A percentile compares a stretch with the other conserved stretches of the same genome.
Conservation (phyloP, 2,888 invertebrate species). For the Tribolium freemani region DNA sequence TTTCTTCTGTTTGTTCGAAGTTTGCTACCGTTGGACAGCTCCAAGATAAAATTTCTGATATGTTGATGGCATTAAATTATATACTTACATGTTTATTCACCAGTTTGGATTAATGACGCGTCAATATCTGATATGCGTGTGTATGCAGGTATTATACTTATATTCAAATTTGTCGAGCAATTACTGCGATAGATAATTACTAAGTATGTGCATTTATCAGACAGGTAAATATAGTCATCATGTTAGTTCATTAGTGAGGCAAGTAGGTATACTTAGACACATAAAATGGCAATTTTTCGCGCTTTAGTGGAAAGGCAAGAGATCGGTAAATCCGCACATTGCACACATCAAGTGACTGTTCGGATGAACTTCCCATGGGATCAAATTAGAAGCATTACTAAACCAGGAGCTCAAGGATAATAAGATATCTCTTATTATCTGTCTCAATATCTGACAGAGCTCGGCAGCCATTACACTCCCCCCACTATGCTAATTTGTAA, state of each 20-base stretch:
- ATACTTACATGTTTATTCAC: conserved; percentile 9
- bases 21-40: conserved; percentile 52
- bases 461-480: conserved; percentile 67
- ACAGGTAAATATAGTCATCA: background rate
- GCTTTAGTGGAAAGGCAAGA: background rate
- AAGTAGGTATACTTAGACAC: no score
- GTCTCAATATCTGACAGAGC: conserved; percentile 64
- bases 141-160: background rate
- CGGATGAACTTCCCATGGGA: conserved; percentile 61
- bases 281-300: background rate
- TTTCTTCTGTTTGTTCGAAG: conserved; percentile 49
- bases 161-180: background rate
- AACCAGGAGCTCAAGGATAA: conserved; percentile 65
- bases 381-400: conserved; percentile 67
- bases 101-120: conserved; percentile 14
- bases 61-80: conserved; percentile 45
- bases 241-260: no score
- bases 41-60: conserved; percentile 47
- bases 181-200: background rate
- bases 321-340: conserved; percentile 17
- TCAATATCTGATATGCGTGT: conserved; percentile 13
- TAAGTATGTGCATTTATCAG: background rate
- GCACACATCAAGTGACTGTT: conserved; percentile 31
- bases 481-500: conserved; percentile 61
- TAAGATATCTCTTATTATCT: conserved; percentile 67